These are phyloP conservation scores for Lottia scabra DNA, from an alignment of 2,888 invertebrate species.

Conservation along the genomic window DNA sequence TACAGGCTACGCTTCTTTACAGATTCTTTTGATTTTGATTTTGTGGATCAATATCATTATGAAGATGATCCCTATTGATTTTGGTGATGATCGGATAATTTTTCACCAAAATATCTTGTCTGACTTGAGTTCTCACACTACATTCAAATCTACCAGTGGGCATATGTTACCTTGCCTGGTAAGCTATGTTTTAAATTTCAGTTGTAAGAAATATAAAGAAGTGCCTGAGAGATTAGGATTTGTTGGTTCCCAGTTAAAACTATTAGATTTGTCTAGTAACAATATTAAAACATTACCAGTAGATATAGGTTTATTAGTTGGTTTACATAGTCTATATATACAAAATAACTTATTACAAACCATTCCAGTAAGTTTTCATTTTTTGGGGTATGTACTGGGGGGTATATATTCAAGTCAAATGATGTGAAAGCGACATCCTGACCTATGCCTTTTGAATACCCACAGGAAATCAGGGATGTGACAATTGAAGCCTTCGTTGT, in stretches of 20 bases:
- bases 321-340: constrained; percentile 41
- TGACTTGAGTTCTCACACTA: too few relatives aligned
- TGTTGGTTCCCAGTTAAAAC: constrained; percentile 48
- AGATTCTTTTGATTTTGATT: too few relatives aligned
- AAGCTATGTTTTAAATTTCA: constrained; percentile 16
- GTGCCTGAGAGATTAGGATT: constrained; percentile 48
- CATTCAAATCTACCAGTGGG: too few relatives aligned
- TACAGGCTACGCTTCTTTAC: too few relatives aligned
- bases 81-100: too few relatives aligned
- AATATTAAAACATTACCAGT: constrained; percentile 37
- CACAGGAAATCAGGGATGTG: too few relatives aligned
- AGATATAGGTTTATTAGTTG: constrained; percentile 49
- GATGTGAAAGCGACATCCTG: neutral
- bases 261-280: constrained; percentile 46
- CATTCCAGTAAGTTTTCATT: constrained; percentile 45
- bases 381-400: too few relatives aligned
- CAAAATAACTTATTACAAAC: constrained; percentile 37
- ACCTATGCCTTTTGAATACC: neutral
- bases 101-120: too few relatives aligned
- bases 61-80: too few relatives aligned
- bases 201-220: constrained; percentile 35
- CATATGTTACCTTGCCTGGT: too few relatives aligned
- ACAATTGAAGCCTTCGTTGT: neutral
- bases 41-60: too few relatives aligned
- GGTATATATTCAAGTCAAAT: neutral